phyloP scores from a whole-genome alignment of 2,888 invertebrate species.

The Drosophila robusta region DNA sequence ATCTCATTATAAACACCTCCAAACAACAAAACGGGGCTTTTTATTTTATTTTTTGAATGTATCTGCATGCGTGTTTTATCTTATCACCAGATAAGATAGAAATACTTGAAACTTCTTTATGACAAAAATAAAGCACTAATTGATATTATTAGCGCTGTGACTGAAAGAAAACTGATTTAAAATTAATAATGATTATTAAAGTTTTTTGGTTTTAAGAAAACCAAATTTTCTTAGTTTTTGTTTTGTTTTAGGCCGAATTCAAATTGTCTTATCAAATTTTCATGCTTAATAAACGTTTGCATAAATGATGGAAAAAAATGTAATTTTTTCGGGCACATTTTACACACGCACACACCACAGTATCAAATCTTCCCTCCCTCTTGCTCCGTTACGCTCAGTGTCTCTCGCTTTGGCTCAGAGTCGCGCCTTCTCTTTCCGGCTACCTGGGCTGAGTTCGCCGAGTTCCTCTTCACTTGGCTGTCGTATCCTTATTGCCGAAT shows the following conservation, averaged over 20 bases:
- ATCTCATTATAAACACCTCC: constrained; percentile 14
- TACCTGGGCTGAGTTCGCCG: constrained; percentile 30
- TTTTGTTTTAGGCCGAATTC: constrained; percentile 21
- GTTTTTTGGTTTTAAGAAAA: not conserved
- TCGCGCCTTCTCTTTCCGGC: constrained; percentile 22
- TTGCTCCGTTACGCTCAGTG: constrained; percentile 6
- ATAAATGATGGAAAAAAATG: constrained; percentile 60
- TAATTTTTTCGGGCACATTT: constrained; percentile 37
- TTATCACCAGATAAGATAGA: constrained; percentile 49
- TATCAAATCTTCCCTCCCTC: constrained; percentile 13
- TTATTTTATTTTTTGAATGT: not conserved
- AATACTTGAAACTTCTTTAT: constrained; percentile 5
- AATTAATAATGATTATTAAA: not conserved
- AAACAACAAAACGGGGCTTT: not conserved
- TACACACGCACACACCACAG: constrained; percentile 56
- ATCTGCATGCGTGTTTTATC: constrained; percentile 10
- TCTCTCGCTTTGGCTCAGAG: constrained; percentile 6
- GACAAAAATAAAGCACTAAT: constrained; percentile 6
- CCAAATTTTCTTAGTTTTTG: not conserved
- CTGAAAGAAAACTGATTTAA: too few relatives aligned
- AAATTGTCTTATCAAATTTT: constrained; percentile 57
- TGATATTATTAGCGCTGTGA: constrained; percentile 4
- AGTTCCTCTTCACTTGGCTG: constrained; percentile 55
- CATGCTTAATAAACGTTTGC: constrained; percentile 44
- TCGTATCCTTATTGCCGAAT: constrained; percentile 71